These are phyloP conservation scores for Synodontis membranacea DNA, from an alignment of 2,113 vertebrate genomes.

Conservation along the genomic window DNA sequence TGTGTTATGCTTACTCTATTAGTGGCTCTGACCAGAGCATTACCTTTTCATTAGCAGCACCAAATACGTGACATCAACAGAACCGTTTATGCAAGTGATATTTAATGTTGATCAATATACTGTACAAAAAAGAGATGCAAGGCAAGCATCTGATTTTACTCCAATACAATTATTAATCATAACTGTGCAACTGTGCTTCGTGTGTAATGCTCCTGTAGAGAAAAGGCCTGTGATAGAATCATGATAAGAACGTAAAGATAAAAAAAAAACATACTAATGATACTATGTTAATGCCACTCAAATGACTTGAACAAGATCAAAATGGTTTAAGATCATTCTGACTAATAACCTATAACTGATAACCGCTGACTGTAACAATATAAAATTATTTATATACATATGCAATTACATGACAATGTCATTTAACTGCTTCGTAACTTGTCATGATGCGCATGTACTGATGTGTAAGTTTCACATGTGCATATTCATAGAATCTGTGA, in stretches of 20 bases:
- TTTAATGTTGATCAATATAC: slow-evolving; percentile 13
- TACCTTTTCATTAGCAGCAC: slow-evolving; percentile 9
- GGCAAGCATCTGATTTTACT: neutral
- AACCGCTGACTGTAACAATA: neutral
- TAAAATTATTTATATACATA: neutral
- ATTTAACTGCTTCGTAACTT: neutral
- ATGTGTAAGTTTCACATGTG: too few relatives aligned
- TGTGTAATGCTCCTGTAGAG: neutral
- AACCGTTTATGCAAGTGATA: neutral
- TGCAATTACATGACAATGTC: neutral
- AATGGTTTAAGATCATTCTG: neutral
- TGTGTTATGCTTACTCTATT: neutral
- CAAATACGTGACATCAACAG: neutral
- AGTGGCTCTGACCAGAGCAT: neutral
- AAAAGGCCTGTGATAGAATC: neutral
- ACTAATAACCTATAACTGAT: neutral
- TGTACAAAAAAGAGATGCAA: neutral
- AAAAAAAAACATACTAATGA: neutral
- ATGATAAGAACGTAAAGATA: neutral
- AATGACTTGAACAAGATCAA: neutral
- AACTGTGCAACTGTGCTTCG: neutral
- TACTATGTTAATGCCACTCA: neutral
- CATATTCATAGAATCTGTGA: too few relatives aligned
- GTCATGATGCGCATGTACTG: neutral
- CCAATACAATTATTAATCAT: neutral